A percentile compares a stretch with the other conserved stretches of the same genome.
phyloP scores from a whole-genome alignment of 1,140 invertebrate species.

The Thalassaphorura encarpata region DNA sequence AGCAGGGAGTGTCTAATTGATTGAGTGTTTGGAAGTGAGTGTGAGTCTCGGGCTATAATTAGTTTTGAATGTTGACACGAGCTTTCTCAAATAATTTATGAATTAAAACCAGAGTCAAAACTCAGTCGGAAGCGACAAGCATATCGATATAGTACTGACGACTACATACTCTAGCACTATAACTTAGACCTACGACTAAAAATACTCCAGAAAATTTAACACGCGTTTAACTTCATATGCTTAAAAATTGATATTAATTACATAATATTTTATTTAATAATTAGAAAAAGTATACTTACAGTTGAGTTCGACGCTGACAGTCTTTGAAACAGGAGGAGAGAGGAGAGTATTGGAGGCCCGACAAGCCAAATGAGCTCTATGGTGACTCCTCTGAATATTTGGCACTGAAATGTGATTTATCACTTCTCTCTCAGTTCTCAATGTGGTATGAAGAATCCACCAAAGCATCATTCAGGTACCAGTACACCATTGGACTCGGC shows the following conservation, averaged over 20 bases:
- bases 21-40: too few relatives aligned
- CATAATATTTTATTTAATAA: too few relatives aligned
- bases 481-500: conserved; percentile 43
- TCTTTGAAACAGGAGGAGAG: conserved; percentile 30
- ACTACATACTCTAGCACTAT: too few relatives aligned
- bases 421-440: conserved; percentile 29
- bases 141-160: too few relatives aligned
- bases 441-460: conserved; percentile 23
- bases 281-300: conserved; percentile 28
- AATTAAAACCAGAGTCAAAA: too few relatives aligned
- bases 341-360: conserved; percentile 30
- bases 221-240: background rate
- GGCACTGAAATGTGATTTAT: conserved; percentile 33
- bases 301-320: conserved; percentile 32
- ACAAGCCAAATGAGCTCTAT: conserved; percentile 26
- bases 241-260: too few relatives aligned
- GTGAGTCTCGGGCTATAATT: too few relatives aligned
- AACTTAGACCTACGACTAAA: background rate
- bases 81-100: too few relatives aligned
- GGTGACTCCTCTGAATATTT: conserved; percentile 30
- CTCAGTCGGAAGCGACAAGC: too few relatives aligned
- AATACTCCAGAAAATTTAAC: background rate
- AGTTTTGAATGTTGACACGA: too few relatives aligned
- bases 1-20: too few relatives aligned
- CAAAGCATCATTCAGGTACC: conserved; percentile 32